Base-by-base conservation (phyloP, 1,140 invertebrate genomes). In the Calycopis cecrops region DNA sequence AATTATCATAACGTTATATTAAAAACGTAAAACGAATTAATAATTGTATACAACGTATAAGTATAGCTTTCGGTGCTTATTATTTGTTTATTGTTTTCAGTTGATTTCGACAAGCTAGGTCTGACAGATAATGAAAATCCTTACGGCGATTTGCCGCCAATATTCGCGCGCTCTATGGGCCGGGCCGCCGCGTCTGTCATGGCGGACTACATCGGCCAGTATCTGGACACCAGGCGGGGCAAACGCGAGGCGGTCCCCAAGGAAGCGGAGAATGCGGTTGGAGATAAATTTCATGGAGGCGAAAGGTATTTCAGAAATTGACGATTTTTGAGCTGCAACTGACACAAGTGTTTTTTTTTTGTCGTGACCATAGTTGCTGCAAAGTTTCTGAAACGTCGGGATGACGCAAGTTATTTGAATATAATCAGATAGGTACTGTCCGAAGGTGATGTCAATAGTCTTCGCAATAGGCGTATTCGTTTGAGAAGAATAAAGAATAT, bases 81-180 rank as follows among this genome's bases (percentile, higher is more conserved):
- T 3, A 28, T 28, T 28, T 28, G 21, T 28, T 28, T 28, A 28
- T 28, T 28, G 21, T 11, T 55, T 73, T 67, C 76, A 96, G 94
- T 96, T 84, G 93, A 94, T 62, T 95, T 96, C 71, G 93, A 95
- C 72, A 93, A 94, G 69, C 71, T 96, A 53, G 94, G 94, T 9
- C 68, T 95, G 65, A 96, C 94, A 6, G 94, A 95, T 64, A 95
- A 95, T 67, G 93, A 95, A 69, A 96, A 96, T 84, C 94, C 94
- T 0, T 93, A 94, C 65, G 94, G 94, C 4, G 91, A 91, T n/a
- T 73, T 95, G 35, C 94, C 94, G 0, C 91, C 93, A 1, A 87
- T 92, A 2, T 90, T 95, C 52, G 92, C 91, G 1, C 53, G 84
- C 52, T 93, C 92, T 4, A 91, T 94, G 88, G 91, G 94, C 9